These are phyloP conservation scores for Bergia puertoricense DNA, from an alignment of 92 coral and sea anemone genomes.

Conservation along the genomic window DNA sequence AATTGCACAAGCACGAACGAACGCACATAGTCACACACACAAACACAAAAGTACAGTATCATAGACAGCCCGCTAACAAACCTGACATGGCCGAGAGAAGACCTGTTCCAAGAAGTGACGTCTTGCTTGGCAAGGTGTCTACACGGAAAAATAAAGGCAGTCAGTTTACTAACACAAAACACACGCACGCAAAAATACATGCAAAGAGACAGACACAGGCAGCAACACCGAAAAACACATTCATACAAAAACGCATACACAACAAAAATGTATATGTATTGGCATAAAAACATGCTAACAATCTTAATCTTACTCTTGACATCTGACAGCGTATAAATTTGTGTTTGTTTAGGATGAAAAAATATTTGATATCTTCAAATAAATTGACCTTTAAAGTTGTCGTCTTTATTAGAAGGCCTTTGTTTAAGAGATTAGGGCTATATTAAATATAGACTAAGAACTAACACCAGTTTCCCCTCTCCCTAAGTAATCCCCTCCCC, in stretches of 20 bases:
- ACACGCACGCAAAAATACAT: not conserved
- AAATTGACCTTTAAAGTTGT: too few relatives aligned
- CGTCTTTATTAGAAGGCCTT: too few relatives aligned
- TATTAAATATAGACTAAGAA: too few relatives aligned
- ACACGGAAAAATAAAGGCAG: not conserved
- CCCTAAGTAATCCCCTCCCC: not conserved
- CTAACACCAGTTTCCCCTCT: not conserved
- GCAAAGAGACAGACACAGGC: not conserved
- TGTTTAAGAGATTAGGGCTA: not conserved
- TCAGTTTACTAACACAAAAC: not conserved
- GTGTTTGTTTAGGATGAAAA: not conserved
- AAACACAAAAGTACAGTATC: not conserved
- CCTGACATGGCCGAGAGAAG: constrained; percentile 89
- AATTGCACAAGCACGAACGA: too few relatives aligned
- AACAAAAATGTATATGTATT: not conserved
- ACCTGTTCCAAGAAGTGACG: constrained; percentile 82
- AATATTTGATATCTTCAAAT: not conserved
- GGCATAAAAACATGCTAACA: not conserved
- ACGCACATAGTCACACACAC: too few relatives aligned
- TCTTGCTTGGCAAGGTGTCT: constrained; percentile 72
- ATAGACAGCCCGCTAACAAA: not conserved
- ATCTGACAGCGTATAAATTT: too few relatives aligned
- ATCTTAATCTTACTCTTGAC: too few relatives aligned
- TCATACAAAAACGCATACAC: not conserved
- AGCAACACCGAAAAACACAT: not conserved